A percentile compares a stretch with the other conserved stretches of the same genome.
Conservation (phyloP, 1,140 invertebrate genomes). For the Semibalanus balanoides region DNA sequence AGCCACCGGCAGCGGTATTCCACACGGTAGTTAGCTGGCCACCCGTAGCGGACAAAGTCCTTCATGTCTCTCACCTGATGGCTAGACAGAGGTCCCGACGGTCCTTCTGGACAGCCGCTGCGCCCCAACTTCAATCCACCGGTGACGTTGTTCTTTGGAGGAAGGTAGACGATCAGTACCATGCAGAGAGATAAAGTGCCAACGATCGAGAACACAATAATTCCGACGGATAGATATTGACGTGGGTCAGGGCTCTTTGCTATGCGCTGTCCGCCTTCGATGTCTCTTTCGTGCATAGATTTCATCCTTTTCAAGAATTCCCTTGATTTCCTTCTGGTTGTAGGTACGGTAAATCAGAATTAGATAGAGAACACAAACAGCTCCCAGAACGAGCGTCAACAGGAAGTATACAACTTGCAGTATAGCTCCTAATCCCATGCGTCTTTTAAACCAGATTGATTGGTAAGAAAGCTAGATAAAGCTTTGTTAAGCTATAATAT, state of each 20-base stretch:
- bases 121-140: background rate
- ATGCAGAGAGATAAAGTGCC: background rate
- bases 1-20: background rate
- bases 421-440: background rate
- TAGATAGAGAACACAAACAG: background rate
- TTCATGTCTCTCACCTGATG: background rate
- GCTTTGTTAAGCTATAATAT: too few relatives aligned
- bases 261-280: background rate
- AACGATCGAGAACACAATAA: background rate
- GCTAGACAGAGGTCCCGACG: background rate
- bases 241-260: background rate
- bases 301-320: background rate
- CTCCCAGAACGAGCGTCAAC: background rate
- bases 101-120: background rate
- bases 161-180: background rate
- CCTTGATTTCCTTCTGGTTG: background rate
- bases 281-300: background rate
- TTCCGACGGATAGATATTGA: background rate
- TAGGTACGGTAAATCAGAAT: background rate
- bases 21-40: background rate
- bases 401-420: background rate
- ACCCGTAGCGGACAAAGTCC: background rate
- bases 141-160: background rate
- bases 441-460: too few relatives aligned
- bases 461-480: too few relatives aligned